Evolutionary conservation across 2,888 invertebrate genomes (phyloP), one percentile per base, ranked within the genome.

Genomic region (Drosophila quinaria): DNA sequence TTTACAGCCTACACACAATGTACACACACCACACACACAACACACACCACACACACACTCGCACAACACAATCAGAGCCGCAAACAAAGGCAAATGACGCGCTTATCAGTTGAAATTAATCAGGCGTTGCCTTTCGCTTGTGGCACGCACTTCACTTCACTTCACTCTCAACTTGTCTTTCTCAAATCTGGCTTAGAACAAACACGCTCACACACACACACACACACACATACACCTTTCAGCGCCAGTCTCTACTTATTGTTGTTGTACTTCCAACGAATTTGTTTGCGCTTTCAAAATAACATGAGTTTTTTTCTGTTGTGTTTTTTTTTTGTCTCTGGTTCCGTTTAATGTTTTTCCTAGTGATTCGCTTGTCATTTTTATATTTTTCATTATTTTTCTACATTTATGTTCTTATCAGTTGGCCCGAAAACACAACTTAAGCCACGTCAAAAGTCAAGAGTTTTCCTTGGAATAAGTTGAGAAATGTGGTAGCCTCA

Each of bases 91-190:
- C 86, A 86, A 86, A 89, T 86, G 89, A 89, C 72, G 78, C 70
- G 68, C 88, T 86, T 86, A 86, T 86, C 86, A 89, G 86, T 88
- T 80, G 68, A 86, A 87, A 86, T 86, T 86, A 86, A 86, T 86
- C 86, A 86, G 88, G 86, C 86, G 83, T 86, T 89, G 89, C 79
- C 89, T 61, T 67, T 62, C 67, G 33, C 33, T 64, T 70, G 56
- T 83, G 89, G 89, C 89, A 88, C 83, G 89, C 89, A 84, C 89
- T 88, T 74, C 78, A 88, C 75, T 54, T 50, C 25, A 47, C 25
- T 49, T 31, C 74, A 86, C 29, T 29, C 29, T 29, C 29, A 2
- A 6, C 29, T 51, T 39, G 78, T 82, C 58, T 51, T 39, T 37
- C 44, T 44, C 60, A 54, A 60, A 62, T 51, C 62, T 70, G 56